Conservation (phyloP, 1,140 invertebrate genomes). For the Parasteatoda tepidariorum region DNA sequence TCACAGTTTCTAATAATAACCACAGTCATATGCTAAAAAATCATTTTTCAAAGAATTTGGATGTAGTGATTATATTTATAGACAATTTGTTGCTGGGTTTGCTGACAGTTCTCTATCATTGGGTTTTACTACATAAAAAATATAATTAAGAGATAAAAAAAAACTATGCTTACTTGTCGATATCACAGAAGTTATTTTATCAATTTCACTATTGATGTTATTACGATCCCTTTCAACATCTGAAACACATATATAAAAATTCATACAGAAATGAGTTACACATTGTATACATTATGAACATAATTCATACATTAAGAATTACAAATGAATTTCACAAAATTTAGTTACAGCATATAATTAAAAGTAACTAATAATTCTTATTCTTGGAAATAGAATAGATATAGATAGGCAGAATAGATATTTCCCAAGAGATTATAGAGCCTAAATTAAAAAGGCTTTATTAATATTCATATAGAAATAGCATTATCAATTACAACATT, state of each 20-base stretch:
- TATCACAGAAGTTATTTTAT: slow-evolving; percentile 33
- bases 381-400: no score
- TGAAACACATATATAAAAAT: slow-evolving; percentile 3
- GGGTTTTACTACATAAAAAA: no score
- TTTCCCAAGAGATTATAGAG: neutral
- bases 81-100: no score
- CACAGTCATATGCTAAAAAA: no score
- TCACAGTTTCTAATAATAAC: no score
- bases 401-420: neutral
- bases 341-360: neutral
- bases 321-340: neutral
- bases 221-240: slow-evolving; percentile 2
- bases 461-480: no score
- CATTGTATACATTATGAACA: neutral
- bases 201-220: slow-evolving; percentile 10
- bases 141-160: no score
- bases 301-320: neutral
- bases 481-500: no score
- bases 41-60: no score
- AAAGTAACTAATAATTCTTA: neutral
- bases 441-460: no score
- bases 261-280: neutral
- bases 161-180: neutral
- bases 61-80: no score
- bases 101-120: no score